Conservation (phyloP, 1,140 invertebrate species). For the Magallana angulata region DNA sequence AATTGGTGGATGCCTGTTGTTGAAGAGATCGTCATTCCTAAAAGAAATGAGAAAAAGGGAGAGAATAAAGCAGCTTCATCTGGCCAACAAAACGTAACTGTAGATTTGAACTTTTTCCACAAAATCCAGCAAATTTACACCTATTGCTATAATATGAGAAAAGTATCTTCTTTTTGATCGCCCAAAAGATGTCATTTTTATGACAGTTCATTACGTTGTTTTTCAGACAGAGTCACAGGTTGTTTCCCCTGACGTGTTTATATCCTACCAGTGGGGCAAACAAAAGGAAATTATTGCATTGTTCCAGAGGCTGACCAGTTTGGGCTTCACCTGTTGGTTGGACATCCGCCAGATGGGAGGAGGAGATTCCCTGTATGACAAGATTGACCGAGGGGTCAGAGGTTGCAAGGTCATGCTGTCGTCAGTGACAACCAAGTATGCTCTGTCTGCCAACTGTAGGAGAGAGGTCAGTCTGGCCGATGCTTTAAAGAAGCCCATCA, state of each 20-base stretch:
- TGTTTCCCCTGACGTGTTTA: conserved; percentile 69
- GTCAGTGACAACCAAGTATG: conserved; percentile 76
- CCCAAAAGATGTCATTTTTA: too few relatives aligned
- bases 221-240: neutral
- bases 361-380: conserved; percentile 77
- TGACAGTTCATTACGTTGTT: neutral
- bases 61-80: neutral
- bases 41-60: conserved; percentile 49
- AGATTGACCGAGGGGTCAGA: conserved; percentile 76
- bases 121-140: too few relatives aligned
- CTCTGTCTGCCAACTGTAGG: conserved; percentile 74
- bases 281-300: conserved; percentile 73
- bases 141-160: too few relatives aligned
- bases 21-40: conserved; percentile 66
- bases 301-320: conserved; percentile 65
- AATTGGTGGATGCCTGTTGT: conserved; percentile 73
- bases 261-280: conserved; percentile 78
- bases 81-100: neutral
- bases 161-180: too few relatives aligned
- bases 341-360: conserved; percentile 78
- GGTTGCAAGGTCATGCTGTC: conserved; percentile 71
- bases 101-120: too few relatives aligned
- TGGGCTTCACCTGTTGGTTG: conserved; percentile 75
- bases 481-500: conserved; percentile 74
- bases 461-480: conserved; percentile 75